phyloP scores from a whole-genome alignment of 1,140 invertebrate genomes.

The Marisa cornuarietis region DNA sequence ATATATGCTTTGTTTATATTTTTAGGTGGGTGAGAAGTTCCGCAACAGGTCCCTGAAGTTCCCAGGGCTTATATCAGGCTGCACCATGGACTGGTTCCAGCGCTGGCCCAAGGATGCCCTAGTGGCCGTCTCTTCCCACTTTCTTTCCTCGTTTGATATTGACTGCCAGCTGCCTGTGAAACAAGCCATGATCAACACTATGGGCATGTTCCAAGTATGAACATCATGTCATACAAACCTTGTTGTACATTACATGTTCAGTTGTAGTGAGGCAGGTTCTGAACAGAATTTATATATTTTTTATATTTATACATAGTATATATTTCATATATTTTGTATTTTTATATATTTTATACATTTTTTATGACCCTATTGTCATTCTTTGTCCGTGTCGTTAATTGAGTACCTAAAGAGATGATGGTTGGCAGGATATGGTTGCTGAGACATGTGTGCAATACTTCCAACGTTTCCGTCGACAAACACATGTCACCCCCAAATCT shows the following conservation, averaged over 20 bases:
- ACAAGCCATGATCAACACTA: conserved; percentile 82
- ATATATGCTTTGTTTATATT: background rate
- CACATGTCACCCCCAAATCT: conserved; percentile 97
- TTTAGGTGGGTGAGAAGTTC: conserved; percentile 66
- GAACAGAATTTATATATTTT: background rate
- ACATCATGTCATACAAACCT: background rate
- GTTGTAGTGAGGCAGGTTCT: background rate
- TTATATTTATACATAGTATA: no score
- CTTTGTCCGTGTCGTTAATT: no score
- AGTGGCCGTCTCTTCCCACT: conserved; percentile 91
- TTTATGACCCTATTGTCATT: no score
- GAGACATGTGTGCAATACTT: conserved; percentile 91
- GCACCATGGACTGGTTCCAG: conserved; percentile 98
- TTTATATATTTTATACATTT: background rate
- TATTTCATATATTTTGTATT: background rate
- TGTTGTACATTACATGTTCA: background rate
- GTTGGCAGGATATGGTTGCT: conserved; percentile 90
- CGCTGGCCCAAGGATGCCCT: conserved; percentile 96
- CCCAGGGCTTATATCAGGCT: conserved; percentile 94
- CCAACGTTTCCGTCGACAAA: conserved; percentile 90
- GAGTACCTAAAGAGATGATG: background rate
- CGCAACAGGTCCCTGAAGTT: conserved; percentile 88
- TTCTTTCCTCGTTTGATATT: conserved; percentile 88
- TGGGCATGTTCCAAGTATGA: conserved; percentile 73
- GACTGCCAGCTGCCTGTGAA: conserved; percentile 86